Conservation (phyloP, 2,797 vertebrate genomes). For the Natrix natrix region DNA sequence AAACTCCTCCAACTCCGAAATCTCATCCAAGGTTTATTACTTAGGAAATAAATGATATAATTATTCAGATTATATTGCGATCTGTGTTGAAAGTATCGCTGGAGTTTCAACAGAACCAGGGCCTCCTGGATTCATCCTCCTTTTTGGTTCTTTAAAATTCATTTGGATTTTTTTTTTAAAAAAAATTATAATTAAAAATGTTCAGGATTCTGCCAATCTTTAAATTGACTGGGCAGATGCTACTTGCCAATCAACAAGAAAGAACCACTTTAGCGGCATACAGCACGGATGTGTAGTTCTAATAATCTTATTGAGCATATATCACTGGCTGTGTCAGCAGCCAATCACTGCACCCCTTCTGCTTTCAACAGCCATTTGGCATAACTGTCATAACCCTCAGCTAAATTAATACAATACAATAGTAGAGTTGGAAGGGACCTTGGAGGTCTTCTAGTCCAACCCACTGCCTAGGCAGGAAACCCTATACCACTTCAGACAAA, state of each 20-base stretch:
- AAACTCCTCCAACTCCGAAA: neutral
- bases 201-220: neutral
- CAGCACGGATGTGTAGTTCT: neutral
- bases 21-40: slow-evolving; percentile 14
- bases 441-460: too few relatives aligned
- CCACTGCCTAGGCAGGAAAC: too few relatives aligned
- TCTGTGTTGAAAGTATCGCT: neutral
- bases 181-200: neutral
- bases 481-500: too few relatives aligned
- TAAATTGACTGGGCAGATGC: neutral
- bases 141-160: neutral
- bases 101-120: neutral
- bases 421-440: too few relatives aligned
- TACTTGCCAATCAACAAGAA: neutral
- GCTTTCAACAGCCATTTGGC: neutral
- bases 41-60: neutral
- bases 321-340: neutral
- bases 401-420: too few relatives aligned
- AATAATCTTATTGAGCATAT: neutral
- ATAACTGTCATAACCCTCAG: neutral
- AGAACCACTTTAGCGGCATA: neutral
- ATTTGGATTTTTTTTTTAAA: too few relatives aligned
- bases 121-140: neutral
- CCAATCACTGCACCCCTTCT: neutral
- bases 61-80: neutral